Conservation (phyloP, 2,113 vertebrate genomes). For the Laticauda colubrina region DNA sequence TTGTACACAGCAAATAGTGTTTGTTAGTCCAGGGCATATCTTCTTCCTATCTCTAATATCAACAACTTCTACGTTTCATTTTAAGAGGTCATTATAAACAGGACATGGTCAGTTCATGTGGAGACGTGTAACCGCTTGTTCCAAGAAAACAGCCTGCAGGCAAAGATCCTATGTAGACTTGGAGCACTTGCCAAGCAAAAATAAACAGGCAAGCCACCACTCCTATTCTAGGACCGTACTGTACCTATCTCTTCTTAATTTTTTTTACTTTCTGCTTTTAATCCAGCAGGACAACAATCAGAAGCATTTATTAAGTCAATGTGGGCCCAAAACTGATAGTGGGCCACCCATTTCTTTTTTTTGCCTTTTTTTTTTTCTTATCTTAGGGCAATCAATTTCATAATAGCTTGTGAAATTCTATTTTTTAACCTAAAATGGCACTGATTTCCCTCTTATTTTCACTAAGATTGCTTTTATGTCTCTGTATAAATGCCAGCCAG, state of each 20-base stretch:
- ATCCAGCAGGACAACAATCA: background rate
- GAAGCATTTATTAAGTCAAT: background rate
- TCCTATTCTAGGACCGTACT: background rate
- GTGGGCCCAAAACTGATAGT: background rate
- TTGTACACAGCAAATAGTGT: background rate
- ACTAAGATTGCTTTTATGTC: background rate
- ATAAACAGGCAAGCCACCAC: conserved; percentile 5
- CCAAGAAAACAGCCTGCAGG: conserved; percentile 12
- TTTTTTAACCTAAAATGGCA: background rate
- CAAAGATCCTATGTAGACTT: conserved; percentile 11
- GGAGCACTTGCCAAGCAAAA: conserved; percentile 17
- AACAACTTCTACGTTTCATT: conserved; percentile 2
- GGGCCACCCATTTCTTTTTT: background rate
- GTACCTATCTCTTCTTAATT: background rate
- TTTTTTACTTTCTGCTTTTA: background rate
- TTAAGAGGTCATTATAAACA: conserved; percentile 26
- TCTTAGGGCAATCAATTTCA: background rate
- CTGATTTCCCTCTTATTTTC: background rate
- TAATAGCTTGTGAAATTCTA: background rate
- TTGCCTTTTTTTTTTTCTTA: background rate
- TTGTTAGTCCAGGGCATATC: background rate
- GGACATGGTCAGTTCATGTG: conserved; percentile 11
- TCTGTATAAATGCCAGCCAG: background rate
- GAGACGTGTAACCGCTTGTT: conserved; percentile 18
- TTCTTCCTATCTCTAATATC: conserved; percentile 7